These are phyloP conservation scores for Ruditapes philippinarum DNA, from an alignment of 1,140 invertebrate genomes.

Conservation along the genomic window DNA sequence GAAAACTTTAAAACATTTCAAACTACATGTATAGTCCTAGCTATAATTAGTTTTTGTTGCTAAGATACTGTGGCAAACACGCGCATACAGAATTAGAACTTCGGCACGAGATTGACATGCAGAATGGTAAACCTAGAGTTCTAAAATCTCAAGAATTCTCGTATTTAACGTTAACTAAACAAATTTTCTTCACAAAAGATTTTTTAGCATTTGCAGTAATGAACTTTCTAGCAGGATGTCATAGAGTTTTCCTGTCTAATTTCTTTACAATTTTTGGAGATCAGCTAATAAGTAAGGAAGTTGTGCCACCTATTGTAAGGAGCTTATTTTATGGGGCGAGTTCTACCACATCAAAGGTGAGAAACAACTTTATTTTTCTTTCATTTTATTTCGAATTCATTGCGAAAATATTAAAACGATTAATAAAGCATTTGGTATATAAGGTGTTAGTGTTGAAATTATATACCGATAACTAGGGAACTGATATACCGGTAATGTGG, in stretches of 20 bases:
- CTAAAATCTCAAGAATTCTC: slow-evolving; percentile 66
- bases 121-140: background rate
- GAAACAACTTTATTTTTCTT: too few species aligned
- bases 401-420: too few species aligned
- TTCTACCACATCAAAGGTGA: background rate
- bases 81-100: slow-evolving; percentile 80
- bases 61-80: slow-evolving; percentile 79
- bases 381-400: too few species aligned
- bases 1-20: slow-evolving; percentile 84
- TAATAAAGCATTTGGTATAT: too few species aligned
- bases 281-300: slow-evolving; percentile 68
- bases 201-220: slow-evolving; percentile 79
- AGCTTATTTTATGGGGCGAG: slow-evolving; percentile 76
- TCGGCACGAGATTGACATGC: slow-evolving; percentile 26
- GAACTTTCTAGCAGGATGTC: slow-evolving; percentile 81
- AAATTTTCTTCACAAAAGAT: slow-evolving; percentile 76
- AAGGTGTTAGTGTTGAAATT: too few species aligned
- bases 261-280: slow-evolving; percentile 80
- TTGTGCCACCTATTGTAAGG: slow-evolving; percentile 63
- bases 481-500: too few species aligned
- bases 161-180: slow-evolving; percentile 69
- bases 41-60: slow-evolving; percentile 78
- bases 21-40: slow-evolving; percentile 74
- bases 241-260: slow-evolving; percentile 74
- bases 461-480: too few species aligned